Conservation (phyloP, 2,113 vertebrate species). For the Lontra canadensis region DNA sequence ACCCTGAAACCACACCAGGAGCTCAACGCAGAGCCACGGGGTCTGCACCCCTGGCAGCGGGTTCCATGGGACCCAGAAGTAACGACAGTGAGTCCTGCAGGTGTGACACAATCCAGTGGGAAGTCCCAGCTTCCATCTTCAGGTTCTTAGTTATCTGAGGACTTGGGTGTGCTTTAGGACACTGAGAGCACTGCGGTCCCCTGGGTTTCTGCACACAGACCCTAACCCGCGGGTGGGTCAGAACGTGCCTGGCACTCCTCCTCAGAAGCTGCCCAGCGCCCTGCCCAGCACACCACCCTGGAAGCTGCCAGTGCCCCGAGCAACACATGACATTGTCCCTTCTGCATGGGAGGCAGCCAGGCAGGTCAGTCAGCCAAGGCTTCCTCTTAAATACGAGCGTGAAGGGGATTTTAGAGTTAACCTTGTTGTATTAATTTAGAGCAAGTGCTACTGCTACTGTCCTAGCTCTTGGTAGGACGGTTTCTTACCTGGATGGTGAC, state of each 20-base stretch:
- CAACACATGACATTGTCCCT: background rate
- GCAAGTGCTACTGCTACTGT: no score
- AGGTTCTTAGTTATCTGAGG: background rate
- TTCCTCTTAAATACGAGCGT: background rate
- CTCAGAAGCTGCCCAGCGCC: no score
- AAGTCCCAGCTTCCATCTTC: background rate
- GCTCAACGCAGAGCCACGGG: background rate
- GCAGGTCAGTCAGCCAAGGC: background rate
- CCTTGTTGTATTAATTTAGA: background rate
- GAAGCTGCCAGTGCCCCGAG: background rate
- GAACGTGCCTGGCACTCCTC: no score
- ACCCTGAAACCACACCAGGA: background rate
- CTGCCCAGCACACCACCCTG: no score
- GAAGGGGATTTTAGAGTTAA: background rate
- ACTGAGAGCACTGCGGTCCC: no score
- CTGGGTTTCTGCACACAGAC: background rate
- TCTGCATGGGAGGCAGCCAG: background rate
- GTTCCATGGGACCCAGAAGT: background rate
- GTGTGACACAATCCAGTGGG: background rate
- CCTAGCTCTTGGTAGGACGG: background rate
- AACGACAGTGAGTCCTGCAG: background rate
- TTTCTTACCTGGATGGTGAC: rapidly evolving
- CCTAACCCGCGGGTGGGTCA: no score
- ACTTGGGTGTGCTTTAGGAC: background rate
- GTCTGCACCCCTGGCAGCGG: background rate